Percentiles rank a stretch among this genome's conserved stretches.
Evolutionary conservation across 1,140 invertebrate genomes (phyloP).

Genomic region (Episyrphus balteatus): DNA sequence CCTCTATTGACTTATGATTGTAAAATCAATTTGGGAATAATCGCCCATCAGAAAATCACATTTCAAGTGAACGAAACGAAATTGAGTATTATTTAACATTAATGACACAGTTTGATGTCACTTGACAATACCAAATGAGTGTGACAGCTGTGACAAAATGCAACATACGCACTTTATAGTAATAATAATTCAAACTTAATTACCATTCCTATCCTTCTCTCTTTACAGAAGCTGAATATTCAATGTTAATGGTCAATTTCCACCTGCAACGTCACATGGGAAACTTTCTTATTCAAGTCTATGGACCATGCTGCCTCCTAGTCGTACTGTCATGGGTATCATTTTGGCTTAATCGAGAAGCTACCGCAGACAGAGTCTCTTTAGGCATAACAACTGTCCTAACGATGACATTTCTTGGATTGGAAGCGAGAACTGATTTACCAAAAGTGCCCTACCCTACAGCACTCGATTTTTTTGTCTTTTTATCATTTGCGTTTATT

Average conservation of each 20-base stretch:
- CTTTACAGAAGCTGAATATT: slow-evolving; percentile 52
- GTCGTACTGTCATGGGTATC: slow-evolving; percentile 84
- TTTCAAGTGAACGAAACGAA: no score
- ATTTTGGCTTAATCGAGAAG: slow-evolving; percentile 83
- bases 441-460: slow-evolving; percentile 81
- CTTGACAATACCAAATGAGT: no score
- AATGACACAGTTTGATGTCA: no score
- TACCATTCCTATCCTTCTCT: slow-evolving; percentile 14
- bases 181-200: background rate
- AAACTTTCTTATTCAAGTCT: slow-evolving; percentile 81
- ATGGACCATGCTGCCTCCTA: slow-evolving; percentile 71
- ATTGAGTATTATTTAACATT: no score
- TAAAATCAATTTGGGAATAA: no score
- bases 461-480: slow-evolving; percentile 78
- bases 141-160: no score
- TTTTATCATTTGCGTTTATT: slow-evolving; percentile 76
- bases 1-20: no score
- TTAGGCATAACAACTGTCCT: slow-evolving; percentile 77
- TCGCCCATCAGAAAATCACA: no score
- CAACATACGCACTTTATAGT: no score
- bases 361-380: slow-evolving; percentile 74
- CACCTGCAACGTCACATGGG: slow-evolving; percentile 76
- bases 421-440: slow-evolving; percentile 74
- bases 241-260: slow-evolving; percentile 70
- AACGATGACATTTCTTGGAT: slow-evolving; percentile 79